A percentile compares a stretch with the other conserved stretches of the same genome.
Evolutionary conservation across 2,888 invertebrate genomes (phyloP).

Genomic region (Oligia fasciuncula): DNA sequence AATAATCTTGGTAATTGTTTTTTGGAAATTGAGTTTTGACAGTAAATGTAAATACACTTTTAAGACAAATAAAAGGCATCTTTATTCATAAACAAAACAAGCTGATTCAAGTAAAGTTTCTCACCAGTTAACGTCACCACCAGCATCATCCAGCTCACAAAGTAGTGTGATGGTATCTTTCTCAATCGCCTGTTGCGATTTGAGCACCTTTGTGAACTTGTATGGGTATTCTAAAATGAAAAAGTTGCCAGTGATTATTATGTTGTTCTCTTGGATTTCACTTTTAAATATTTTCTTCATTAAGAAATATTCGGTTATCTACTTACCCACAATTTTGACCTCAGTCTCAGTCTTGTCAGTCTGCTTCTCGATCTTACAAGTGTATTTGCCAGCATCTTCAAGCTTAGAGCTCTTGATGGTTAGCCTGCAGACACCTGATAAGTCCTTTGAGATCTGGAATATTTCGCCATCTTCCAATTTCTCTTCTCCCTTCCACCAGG

Average conservation of each 20-base stretch:
- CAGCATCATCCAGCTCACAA: conserved; percentile 99
- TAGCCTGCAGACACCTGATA: conserved; percentile 96
- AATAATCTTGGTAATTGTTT: not conserved
- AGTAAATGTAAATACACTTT: not conserved
- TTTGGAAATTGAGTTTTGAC: not conserved
- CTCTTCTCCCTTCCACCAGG: conserved; percentile 96
- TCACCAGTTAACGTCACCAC: conserved; percentile 98
- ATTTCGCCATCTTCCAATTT: conserved; percentile 95
- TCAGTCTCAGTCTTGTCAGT: conserved; percentile 95
- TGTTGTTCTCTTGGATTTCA: not conserved
- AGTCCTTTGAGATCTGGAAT: conserved; percentile 97
- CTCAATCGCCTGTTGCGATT: conserved; percentile 97
- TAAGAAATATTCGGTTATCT: not conserved
- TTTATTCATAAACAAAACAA: not conserved
- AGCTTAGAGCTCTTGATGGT: conserved; percentile 95
- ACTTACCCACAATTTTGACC: conserved; percentile 94
- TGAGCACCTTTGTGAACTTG: conserved; percentile 98
- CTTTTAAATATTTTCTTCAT: not conserved
- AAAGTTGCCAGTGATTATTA: not conserved
- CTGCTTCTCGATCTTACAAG: conserved; percentile 96
- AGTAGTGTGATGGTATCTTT: conserved; percentile 97
- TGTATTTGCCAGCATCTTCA: conserved; percentile 96
- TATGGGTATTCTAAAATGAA: conserved; percentile 95
- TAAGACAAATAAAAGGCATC: not conserved
- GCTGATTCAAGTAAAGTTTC: conserved; percentile 14